Evolutionary conservation across 2,888 invertebrate species (phyloP).

Genomic region (Sabatieria punctata): DNA sequence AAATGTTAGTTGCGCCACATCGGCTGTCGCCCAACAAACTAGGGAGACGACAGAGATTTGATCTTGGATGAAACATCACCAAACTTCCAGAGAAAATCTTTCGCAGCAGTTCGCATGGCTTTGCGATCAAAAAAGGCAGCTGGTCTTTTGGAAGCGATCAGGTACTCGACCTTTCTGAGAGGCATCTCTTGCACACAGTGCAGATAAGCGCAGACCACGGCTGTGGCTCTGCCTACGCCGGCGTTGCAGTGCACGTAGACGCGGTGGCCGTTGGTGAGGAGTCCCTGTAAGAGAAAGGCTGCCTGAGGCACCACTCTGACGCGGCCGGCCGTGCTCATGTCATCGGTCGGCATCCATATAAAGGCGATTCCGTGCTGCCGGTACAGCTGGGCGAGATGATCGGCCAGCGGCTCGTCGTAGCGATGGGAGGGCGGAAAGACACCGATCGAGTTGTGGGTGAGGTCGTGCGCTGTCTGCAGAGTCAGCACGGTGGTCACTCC

Average conservation of each 20-base stretch:
- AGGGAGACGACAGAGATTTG: too few relatives aligned
- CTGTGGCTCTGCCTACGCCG: conserved; percentile 3
- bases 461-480: conserved; percentile 1
- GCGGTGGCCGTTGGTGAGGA: conserved; percentile 1
- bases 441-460: background rate
- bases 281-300: background rate
- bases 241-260: conserved; percentile 7
- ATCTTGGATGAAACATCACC: too few relatives aligned
- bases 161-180: conserved; percentile 1
- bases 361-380: background rate
- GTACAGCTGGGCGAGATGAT: background rate
- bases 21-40: too few relatives aligned
- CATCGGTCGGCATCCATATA: conserved; percentile 6
- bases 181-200: background rate
- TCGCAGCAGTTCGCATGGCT: background rate
- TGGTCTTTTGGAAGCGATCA: background rate
- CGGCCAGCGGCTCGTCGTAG: background rate
- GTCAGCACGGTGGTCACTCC: conserved; percentile 2
- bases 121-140: conserved; percentile 2
- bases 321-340: conserved; percentile 6
- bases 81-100: too few relatives aligned
- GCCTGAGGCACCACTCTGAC: conserved; percentile 2
- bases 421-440: background rate
- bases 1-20: too few relatives aligned
- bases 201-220: conserved; percentile 4